phyloP scores from a whole-genome alignment of 1,140 invertebrate species.

The Scaptomyza montana region DNA sequence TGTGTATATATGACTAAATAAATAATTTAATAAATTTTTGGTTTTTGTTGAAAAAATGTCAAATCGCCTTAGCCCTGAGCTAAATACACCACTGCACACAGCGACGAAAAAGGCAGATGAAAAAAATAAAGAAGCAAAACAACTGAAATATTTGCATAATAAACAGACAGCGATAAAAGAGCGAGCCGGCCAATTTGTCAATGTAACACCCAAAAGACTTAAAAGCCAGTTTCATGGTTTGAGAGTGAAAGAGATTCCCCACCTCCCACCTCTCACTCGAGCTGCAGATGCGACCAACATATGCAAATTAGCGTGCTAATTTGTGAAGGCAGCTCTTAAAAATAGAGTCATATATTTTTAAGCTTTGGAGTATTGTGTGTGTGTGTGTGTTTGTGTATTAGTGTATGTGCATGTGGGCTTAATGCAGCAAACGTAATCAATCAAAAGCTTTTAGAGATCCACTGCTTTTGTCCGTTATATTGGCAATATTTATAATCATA shows the following conservation, averaged over 20 bases:
- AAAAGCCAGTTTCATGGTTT: slow-evolving; percentile 3
- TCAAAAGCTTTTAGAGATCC: slow-evolving; percentile 32
- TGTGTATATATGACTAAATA: slow-evolving; percentile 24
- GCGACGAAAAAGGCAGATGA: slow-evolving; percentile 6
- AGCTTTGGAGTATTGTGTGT: neutral
- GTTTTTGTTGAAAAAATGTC: slow-evolving; percentile 51
- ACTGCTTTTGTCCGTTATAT: slow-evolving; percentile 27
- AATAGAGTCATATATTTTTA: slow-evolving; percentile 68
- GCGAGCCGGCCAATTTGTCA: slow-evolving; percentile 67
- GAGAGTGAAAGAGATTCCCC: neutral
- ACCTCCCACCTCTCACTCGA: too few relatives aligned
- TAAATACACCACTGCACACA: slow-evolving; percentile 44
- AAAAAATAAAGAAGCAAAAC: slow-evolving; percentile 20
- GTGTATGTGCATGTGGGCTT: neutral
- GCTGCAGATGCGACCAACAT: slow-evolving; percentile 35
- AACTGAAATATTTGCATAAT: slow-evolving; percentile 67
- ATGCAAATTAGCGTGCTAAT: slow-evolving; percentile 72
- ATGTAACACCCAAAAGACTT: slow-evolving; percentile 58
- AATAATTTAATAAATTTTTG: slow-evolving; percentile 60
- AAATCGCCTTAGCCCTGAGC: slow-evolving; percentile 67
- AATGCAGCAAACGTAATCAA: slow-evolving; percentile 33
- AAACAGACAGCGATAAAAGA: slow-evolving; percentile 47
- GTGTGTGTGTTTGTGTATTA: slow-evolving; percentile 4
- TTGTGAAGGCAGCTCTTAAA: slow-evolving; percentile 59
- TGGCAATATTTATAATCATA: slow-evolving; percentile 69